Evolutionary conservation across 2,113 vertebrate genomes (phyloP).

Genomic region (Micromys minutus): DNA sequence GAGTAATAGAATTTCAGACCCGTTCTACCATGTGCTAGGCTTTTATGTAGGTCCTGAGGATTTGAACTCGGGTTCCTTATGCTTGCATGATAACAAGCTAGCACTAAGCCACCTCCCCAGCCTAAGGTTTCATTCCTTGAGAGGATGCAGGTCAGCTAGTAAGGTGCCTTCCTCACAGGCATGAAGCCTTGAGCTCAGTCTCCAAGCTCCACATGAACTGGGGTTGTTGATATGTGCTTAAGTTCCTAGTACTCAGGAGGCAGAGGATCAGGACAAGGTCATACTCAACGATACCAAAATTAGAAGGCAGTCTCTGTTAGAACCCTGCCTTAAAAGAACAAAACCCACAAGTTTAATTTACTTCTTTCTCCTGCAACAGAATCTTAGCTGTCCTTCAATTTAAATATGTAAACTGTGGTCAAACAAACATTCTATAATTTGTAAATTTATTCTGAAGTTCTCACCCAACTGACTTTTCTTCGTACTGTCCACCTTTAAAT

Average conservation of each 20-base stretch:
- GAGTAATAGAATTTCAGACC: too few relatives aligned
- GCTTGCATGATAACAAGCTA: neutral
- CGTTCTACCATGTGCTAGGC: neutral
- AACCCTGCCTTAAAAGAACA: neutral
- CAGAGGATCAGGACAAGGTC: neutral
- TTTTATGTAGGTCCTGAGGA: neutral
- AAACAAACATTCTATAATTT: neutral
- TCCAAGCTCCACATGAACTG: neutral
- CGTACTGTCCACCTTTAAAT: neutral
- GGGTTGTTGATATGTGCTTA: neutral
- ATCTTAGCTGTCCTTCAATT: slow-evolving; percentile 16
- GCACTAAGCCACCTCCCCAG: neutral
- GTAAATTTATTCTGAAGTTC: slow-evolving; percentile 33
- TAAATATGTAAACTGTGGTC: neutral
- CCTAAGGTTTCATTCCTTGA: neutral
- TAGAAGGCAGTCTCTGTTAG: neutral
- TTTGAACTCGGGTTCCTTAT: neutral
- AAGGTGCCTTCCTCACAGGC: too few relatives aligned
- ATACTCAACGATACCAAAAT: too few relatives aligned
- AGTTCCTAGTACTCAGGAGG: neutral
- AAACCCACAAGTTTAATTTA: neutral
- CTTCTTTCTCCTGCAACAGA: slow-evolving; percentile 8
- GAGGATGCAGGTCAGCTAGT: neutral
- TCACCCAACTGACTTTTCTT: neutral
- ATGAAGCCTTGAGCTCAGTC: neutral